Evolutionary conservation across 2,888 invertebrate species (phyloP).

Genomic region (Heliconius ismenius): DNA sequence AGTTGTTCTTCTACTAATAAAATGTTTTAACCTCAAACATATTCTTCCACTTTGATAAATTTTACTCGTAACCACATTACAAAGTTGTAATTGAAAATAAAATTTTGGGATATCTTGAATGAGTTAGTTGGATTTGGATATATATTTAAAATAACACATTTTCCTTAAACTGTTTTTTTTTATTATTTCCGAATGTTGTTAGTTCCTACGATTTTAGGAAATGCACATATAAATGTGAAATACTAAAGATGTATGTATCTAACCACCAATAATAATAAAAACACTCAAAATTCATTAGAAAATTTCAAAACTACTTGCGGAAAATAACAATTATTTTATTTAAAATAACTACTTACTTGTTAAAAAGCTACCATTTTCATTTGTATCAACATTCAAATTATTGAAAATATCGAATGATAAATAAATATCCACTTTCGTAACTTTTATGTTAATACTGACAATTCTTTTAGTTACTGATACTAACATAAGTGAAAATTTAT

Average conservation of each 20-base stretch:
- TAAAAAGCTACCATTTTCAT: too few species aligned
- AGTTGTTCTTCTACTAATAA: constrained; percentile 5
- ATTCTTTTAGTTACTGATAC: background rate
- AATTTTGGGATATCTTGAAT: background rate
- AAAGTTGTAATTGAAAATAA: background rate
- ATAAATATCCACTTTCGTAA: background rate
- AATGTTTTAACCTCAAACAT: background rate
- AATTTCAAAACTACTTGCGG: background rate
- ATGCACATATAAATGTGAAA: too few species aligned
- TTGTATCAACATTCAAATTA: background rate
- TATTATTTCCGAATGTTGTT: background rate
- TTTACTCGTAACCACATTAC: background rate
- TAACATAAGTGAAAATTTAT: background rate
- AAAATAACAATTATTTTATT: too few species aligned
- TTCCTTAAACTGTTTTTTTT: background rate
- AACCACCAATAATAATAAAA: too few species aligned
- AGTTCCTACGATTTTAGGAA: background rate
- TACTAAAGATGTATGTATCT: too few species aligned
- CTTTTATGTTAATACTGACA: background rate
- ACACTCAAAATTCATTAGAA: background rate
- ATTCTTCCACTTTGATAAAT: constrained; percentile 10
- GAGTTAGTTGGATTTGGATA: background rate
- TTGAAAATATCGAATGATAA: background rate
- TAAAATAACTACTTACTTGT: too few species aligned
- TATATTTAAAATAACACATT: background rate